Percentiles rank a stretch among this genome's conserved stretches.
These are phyloP conservation scores for Martes martes DNA, from an alignment of 2,113 vertebrate species.

Conservation along the genomic window DNA sequence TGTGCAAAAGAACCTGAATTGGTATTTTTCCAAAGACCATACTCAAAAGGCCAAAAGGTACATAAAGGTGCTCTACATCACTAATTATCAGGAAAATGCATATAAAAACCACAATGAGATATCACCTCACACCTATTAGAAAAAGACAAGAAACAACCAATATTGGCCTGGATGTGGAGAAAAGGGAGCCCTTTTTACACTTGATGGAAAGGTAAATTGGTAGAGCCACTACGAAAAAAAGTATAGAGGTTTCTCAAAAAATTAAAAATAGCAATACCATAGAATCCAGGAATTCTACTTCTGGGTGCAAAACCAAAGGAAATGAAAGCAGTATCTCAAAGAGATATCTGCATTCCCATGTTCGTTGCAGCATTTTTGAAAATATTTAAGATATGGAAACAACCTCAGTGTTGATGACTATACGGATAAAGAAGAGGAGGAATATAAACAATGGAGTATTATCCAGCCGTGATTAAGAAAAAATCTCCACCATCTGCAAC, in stretches of 20 bases:
- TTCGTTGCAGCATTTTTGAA: not conserved
- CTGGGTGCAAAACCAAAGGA: not conserved
- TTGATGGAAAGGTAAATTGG: not conserved
- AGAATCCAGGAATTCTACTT: not conserved
- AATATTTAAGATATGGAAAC: not conserved
- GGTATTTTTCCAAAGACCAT: not conserved
- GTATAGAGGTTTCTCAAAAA: not conserved
- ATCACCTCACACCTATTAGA: not conserved
- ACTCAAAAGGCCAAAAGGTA: not conserved
- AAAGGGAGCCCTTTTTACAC: not conserved
- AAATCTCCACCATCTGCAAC: not conserved
- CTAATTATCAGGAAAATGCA: not conserved
- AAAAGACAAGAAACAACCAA: not conserved
- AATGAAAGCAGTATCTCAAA: not conserved
- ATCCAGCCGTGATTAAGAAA: not conserved
- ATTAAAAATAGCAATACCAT: not conserved
- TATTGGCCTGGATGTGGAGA: not conserved
- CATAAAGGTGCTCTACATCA: not conserved
- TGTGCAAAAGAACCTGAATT: not conserved
- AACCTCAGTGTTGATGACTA: not conserved
- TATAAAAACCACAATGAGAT: not conserved
- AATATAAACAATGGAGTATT: not conserved
- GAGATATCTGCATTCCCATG: not conserved
- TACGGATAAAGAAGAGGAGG: not conserved
- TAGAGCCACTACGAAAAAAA: not conserved